phyloP scores from a whole-genome alignment of 2,797 vertebrate genomes.

The Molothrus aeneus region DNA sequence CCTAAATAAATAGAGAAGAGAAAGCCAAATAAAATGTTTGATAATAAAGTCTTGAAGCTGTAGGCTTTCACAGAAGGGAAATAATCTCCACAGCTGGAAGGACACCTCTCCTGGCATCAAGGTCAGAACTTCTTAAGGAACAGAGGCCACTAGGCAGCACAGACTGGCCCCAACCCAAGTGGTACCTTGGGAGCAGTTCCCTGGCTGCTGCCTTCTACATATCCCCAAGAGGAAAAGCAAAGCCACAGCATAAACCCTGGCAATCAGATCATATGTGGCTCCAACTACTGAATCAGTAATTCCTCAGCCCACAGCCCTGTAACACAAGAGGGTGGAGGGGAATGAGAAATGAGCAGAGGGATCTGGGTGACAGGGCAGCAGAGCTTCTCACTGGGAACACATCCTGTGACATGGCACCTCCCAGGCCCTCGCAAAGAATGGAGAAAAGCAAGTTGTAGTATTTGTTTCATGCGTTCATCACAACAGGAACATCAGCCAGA shows the following conservation, averaged over 20 bases:
- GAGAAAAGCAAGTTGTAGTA: background rate
- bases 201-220: background rate
- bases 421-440: background rate
- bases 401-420: fast-evolving
- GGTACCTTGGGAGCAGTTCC: fast-evolving
- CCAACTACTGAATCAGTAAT: background rate
- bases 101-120: background rate
- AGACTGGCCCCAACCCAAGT: background rate
- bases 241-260: background rate
- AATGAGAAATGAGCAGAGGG: fast-evolving
- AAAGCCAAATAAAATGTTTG: background rate
- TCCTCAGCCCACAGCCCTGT: background rate
- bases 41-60: background rate
- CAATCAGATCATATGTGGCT: background rate
- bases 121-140: background rate
- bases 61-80: background rate
- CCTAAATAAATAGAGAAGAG: background rate
- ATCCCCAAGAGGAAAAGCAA: background rate
- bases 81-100: background rate
- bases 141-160: background rate
- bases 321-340: background rate
- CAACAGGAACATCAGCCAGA: conserved; percentile 51
- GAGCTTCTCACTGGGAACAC: background rate
- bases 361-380: background rate
- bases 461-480: background rate